Evolutionary conservation across 2,888 invertebrate species (phyloP).

Genomic region (Galeruca laticollis): DNA sequence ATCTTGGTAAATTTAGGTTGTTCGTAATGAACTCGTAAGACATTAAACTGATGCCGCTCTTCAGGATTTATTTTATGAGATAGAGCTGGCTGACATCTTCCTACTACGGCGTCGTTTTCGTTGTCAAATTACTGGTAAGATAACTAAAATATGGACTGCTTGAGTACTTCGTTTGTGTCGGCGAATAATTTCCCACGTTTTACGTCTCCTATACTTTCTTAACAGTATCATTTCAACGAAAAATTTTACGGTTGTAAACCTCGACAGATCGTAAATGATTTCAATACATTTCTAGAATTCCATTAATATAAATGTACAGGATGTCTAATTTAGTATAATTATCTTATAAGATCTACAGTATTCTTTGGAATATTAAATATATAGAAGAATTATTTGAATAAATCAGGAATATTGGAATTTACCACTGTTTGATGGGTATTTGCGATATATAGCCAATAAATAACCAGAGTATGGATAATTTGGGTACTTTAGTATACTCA

Average conservation of each 20-base stretch:
- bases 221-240: conserved; percentile 18
- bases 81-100: conserved; percentile 24
- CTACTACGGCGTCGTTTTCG: conserved; percentile 20
- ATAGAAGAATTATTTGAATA: too few species aligned
- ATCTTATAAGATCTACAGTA: too few species aligned
- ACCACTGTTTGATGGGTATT: too few species aligned
- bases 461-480: too few species aligned
- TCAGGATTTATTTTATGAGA: conserved; percentile 38
- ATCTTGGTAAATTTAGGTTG: conserved; percentile 39
- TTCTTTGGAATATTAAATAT: too few species aligned
- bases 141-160: conserved; percentile 34
- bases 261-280: conserved; percentile 6
- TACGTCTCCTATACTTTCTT: conserved; percentile 13
- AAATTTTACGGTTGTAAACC: conserved; percentile 9
- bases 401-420: too few species aligned
- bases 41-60: conserved; percentile 38
- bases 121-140: conserved; percentile 35
- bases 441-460: too few species aligned
- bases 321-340: too few species aligned
- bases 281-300: too few species aligned
- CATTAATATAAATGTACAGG: too few species aligned
- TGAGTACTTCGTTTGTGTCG: conserved; percentile 29
- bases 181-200: conserved; percentile 24
- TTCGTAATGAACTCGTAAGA: conserved; percentile 41
- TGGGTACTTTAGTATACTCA: too few species aligned